These are phyloP conservation scores for Catocala fraxini DNA, from an alignment of 2,888 invertebrate genomes.

Conservation along the genomic window DNA sequence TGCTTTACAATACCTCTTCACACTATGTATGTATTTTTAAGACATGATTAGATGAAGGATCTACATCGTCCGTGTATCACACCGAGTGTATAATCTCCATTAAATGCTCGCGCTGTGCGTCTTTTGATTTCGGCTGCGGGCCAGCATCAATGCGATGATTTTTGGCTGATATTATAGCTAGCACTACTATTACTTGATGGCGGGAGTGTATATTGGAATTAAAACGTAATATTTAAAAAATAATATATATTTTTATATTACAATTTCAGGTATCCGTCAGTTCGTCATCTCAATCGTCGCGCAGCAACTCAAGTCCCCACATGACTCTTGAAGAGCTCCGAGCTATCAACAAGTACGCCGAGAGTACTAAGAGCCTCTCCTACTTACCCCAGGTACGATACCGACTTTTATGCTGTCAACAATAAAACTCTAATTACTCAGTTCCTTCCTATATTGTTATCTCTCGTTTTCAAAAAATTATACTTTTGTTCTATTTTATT, in stretches of 20 bases:
- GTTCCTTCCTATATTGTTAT: conserved; percentile 15
- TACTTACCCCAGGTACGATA: conserved; percentile 95
- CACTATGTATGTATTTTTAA: too few species aligned
- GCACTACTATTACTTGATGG: too few species aligned
- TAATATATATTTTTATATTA: not conserved
- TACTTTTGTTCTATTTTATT: conserved; percentile 23
- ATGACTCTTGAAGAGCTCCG: conserved; percentile 94
- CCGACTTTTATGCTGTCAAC: conserved; percentile 10
- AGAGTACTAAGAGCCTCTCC: conserved; percentile 96
- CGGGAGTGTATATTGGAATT: too few species aligned
- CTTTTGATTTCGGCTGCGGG: too few species aligned
- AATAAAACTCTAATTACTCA: conserved; percentile 15
- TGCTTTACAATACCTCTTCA: too few species aligned
- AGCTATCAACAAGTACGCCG: conserved; percentile 96
- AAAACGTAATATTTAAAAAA: too few species aligned
- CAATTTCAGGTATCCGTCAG: conserved; percentile 89
- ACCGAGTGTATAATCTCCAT: too few species aligned
- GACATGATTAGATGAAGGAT: too few species aligned
- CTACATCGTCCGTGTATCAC: too few species aligned
- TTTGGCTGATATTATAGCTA: too few species aligned
- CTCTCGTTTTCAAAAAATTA: conserved; percentile 21
- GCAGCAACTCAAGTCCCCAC: conserved; percentile 90
- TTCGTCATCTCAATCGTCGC: conserved; percentile 92
- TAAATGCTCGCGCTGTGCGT: too few species aligned
- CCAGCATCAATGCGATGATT: too few species aligned